Evolutionary conservation across 2,113 vertebrate genomes (phyloP).

Genomic region (Grallaria varia): DNA sequence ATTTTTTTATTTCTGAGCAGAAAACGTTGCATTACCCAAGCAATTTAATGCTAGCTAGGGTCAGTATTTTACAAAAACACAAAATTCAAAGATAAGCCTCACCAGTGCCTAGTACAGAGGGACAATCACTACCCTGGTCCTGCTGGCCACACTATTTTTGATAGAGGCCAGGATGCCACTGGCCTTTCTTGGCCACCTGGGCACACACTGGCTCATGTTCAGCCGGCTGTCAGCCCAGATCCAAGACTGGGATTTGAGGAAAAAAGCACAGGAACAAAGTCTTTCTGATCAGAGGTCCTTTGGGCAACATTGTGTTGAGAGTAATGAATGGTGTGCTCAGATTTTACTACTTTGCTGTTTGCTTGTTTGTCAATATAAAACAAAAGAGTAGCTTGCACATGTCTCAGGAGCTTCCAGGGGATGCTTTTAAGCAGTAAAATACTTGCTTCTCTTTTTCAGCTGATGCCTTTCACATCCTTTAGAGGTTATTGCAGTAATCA

Average conservation of each 20-base stretch:
- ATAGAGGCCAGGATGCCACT: background rate
- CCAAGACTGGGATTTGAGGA: background rate
- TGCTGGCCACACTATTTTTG: background rate
- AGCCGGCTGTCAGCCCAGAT: background rate
- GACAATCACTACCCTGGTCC: background rate
- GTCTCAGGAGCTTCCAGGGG: background rate
- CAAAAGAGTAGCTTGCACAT: background rate
- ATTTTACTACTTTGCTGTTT: background rate
- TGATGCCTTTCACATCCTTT: background rate
- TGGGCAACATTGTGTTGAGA: accelerated
- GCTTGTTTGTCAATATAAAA: background rate
- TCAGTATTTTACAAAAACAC: background rate
- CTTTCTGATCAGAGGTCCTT: background rate
- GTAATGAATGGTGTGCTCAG: background rate
- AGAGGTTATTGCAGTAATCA: background rate
- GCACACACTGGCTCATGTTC: background rate
- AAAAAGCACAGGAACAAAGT: background rate
- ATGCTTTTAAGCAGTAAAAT: background rate
- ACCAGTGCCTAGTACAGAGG: background rate
- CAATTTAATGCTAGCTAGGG: background rate
- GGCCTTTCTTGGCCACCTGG: background rate
- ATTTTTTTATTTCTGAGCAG: background rate
- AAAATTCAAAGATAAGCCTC: background rate
- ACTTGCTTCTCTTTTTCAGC: background rate
- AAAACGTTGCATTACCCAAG: background rate